phyloP scores from a whole-genome alignment of 2,888 invertebrate genomes.

The Oscheius onirici region DNA sequence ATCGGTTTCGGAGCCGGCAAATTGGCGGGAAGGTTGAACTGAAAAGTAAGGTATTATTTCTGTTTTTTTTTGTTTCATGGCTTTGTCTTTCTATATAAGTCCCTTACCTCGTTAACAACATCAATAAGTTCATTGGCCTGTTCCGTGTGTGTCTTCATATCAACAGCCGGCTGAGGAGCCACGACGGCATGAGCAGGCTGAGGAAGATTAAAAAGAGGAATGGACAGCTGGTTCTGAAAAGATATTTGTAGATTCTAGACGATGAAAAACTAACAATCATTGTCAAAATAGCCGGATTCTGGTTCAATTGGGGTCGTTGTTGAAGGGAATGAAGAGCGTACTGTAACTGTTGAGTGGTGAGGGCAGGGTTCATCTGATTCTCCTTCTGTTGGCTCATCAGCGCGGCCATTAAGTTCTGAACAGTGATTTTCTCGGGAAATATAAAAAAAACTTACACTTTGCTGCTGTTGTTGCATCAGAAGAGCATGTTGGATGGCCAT shows the following conservation, averaged over 20 bases:
- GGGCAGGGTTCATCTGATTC: conserved; percentile 5
- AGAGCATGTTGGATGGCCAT: conserved; percentile 18
- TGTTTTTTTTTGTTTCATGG: neutral
- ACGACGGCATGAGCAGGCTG: conserved; percentile 26
- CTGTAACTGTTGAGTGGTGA: conserved; percentile 12
- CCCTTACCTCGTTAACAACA: conserved; percentile 23
- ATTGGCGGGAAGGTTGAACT: conserved; percentile 21
- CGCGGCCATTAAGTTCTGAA: conserved; percentile 19
- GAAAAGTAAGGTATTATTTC: neutral
- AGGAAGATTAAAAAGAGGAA: conserved; percentile 1
- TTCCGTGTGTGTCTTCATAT: conserved; percentile 9
- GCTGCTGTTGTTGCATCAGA: conserved; percentile 11
- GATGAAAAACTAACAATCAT: conserved; percentile 10
- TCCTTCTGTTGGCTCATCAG: conserved; percentile 32
- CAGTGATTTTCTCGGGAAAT: neutral
- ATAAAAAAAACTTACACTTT: neutral
- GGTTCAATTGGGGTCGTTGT: conserved; percentile 2
- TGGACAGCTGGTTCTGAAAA: conserved; percentile 7
- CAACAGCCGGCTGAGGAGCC: conserved; percentile 27
- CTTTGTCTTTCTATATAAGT: too few relatives aligned
- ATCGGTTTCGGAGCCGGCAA: conserved; percentile 23
- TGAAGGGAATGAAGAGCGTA: conserved; percentile 9
- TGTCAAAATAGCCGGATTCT: neutral
- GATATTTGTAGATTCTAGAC: neutral
- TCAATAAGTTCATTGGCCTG: conserved; percentile 15